These are phyloP conservation scores for Drosophila tanythrix DNA, from an alignment of 2,888 invertebrate genomes.

Conservation along the genomic window DNA sequence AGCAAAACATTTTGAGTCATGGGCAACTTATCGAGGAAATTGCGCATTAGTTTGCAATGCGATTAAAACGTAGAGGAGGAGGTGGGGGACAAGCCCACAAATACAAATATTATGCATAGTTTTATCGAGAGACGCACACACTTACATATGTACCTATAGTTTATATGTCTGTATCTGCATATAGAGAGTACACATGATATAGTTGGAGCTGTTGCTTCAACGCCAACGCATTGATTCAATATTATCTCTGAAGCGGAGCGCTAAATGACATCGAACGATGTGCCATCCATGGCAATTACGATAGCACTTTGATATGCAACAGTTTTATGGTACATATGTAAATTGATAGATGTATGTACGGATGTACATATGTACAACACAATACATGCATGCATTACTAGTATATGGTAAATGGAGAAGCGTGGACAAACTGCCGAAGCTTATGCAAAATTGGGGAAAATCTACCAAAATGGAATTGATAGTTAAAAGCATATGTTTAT, in stretches of 20 bases:
- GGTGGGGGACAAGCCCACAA: conserved; percentile 39
- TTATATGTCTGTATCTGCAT: conserved; percentile 9
- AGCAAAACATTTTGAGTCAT: conserved; percentile 37
- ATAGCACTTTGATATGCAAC: conserved; percentile 37
- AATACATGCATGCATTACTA: neutral
- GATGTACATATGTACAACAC: neutral
- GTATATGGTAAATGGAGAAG: neutral
- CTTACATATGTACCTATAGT: conserved; percentile 2
- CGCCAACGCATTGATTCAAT: conserved; percentile 49
- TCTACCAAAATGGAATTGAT: neutral
- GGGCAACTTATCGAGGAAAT: conserved; percentile 53
- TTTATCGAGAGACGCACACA: conserved; percentile 29
- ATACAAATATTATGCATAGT: conserved; percentile 30
- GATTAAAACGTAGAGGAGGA: conserved; percentile 14
- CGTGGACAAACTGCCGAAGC: neutral
- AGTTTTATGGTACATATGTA: conserved; percentile 18
- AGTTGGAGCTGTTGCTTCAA: conserved; percentile 12
- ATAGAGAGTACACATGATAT: conserved; percentile 11
- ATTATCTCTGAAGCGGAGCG: conserved; percentile 34
- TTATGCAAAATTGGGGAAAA: neutral
- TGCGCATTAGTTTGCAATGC: conserved; percentile 60
- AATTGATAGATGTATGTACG: neutral
- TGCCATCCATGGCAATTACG: conserved; percentile 32
- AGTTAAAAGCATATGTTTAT: neutral
- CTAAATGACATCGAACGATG: conserved; percentile 32